Conservation (phyloP, 53 echinoderm and acorn worm species). For the Mesocentrotus franciscanus region DNA sequence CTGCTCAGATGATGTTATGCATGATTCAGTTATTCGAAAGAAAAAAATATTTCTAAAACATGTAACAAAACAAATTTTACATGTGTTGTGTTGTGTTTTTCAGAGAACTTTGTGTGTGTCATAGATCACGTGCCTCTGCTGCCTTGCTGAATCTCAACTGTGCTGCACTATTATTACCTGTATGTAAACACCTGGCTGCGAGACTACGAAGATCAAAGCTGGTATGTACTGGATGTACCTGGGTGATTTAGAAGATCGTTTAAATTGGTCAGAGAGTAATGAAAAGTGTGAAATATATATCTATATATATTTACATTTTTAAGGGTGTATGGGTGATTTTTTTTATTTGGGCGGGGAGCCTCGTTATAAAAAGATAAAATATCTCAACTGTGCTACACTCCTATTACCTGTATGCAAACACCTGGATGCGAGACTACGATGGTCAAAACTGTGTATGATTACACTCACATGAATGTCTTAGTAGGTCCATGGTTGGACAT, state of each 20-base stretch:
- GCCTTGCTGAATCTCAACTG: constrained; percentile 90
- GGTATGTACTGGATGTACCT: constrained; percentile 52
- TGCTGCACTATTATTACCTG: constrained; percentile 89
- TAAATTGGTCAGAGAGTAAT: no score
- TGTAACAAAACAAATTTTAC: no score
- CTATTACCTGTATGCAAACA: constrained; percentile 91
- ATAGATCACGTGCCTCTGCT: constrained; percentile 86
- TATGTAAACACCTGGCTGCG: constrained; percentile 84
- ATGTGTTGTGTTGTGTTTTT: background rate
- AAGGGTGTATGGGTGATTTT: no score
- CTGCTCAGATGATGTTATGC: no score
- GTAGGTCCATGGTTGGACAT: no score
- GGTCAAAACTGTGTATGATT: constrained; percentile 74
- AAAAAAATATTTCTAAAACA: no score
- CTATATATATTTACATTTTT: no score
- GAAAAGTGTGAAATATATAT: no score
- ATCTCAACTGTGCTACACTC: constrained; percentile 88
- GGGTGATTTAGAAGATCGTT: background rate
- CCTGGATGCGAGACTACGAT: constrained; percentile 74
- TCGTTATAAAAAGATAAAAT: no score
- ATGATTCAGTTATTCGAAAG: no score
- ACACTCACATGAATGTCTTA: no score
- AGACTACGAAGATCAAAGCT: constrained; percentile 75
- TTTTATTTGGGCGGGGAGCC: no score
- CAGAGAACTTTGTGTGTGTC: constrained; percentile 91